Conservation (phyloP, 2,797 vertebrate species). For the Enteromius mattozi region DNA sequence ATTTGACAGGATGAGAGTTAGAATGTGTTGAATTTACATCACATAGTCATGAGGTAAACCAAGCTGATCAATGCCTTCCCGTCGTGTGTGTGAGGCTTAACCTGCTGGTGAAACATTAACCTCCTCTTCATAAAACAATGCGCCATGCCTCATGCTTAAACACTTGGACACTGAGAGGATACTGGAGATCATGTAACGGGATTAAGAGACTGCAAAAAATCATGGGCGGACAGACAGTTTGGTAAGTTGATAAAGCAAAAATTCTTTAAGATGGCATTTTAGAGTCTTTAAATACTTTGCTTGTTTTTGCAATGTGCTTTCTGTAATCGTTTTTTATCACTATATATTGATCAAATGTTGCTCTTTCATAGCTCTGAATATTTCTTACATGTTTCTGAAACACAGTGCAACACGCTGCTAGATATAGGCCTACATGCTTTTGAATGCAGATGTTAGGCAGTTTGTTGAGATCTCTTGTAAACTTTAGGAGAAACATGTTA, state of each 20-base stretch:
- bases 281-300: background rate
- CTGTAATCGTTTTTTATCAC: background rate
- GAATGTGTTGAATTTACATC: background rate
- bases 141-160: background rate
- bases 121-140: slow-evolving; percentile 15
- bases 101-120: slow-evolving; percentile 38
- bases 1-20: background rate
- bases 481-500: background rate
- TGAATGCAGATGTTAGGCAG: background rate
- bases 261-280: background rate
- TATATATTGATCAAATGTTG: background rate
- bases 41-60: background rate
- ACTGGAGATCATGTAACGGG: slow-evolving; percentile 18
- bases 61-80: slow-evolving; percentile 23
- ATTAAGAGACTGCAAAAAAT: background rate
- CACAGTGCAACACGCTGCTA: background rate
- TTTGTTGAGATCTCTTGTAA: background rate
- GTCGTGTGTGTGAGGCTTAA: background rate
- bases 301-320: background rate
- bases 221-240: slow-evolving; percentile 34
- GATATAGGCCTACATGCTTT: background rate
- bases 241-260: slow-evolving; percentile 5
- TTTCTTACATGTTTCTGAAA: background rate
- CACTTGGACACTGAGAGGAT: background rate
- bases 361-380: background rate